Evolutionary conservation across 2,113 vertebrate species (phyloP).

Genomic region (Dromaius novaehollandiae): DNA sequence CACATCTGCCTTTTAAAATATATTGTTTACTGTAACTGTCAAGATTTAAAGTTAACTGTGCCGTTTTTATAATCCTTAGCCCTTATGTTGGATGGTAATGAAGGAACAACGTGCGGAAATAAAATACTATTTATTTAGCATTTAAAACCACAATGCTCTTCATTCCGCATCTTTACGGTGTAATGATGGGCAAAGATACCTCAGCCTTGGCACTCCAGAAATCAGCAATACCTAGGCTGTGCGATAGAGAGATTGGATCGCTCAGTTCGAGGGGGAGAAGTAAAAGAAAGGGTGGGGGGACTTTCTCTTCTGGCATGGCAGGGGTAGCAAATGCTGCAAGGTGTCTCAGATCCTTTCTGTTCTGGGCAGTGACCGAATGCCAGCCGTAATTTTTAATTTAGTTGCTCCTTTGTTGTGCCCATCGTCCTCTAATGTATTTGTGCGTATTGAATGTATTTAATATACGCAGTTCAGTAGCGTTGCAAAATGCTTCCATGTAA

Average conservation of each 20-base stretch:
- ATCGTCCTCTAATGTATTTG: background rate
- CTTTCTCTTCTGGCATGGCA: background rate
- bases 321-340: background rate
- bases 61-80: background rate
- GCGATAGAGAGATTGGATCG: background rate
- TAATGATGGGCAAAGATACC: fast-evolving
- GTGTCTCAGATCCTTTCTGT: background rate
- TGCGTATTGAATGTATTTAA: background rate
- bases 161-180: fast-evolving
- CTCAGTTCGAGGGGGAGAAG: background rate
- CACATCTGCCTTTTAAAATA: background rate
- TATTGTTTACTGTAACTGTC: background rate
- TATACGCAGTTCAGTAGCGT: fast-evolving
- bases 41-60: background rate
- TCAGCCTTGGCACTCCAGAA: background rate
- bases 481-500: background rate
- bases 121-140: background rate
- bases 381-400: background rate
- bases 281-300: background rate
- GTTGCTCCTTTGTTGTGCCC: background rate
- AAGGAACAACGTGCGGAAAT: background rate
- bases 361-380: background rate
- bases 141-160: background rate
- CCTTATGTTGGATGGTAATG: fast-evolving
- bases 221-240: background rate